Conservation (phyloP, 1,140 invertebrate species). For the Babylonia areolata region DNA sequence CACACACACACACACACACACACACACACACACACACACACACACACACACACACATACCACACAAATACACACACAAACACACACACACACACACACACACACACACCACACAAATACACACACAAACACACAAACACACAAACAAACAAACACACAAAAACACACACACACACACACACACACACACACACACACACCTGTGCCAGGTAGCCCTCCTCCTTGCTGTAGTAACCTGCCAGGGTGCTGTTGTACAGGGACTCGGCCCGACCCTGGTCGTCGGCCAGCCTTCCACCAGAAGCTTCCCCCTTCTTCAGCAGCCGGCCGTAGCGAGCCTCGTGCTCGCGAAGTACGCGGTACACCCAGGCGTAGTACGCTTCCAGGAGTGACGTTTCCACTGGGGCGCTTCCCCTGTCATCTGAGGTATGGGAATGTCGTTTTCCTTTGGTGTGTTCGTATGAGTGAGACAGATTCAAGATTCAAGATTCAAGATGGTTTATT, state of each 20-base stretch:
- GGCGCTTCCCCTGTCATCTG: no score
- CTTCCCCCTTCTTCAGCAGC: background rate
- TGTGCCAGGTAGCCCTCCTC: constrained; percentile 44
- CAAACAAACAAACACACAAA: background rate
- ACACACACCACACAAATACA: background rate
- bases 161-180: constrained; percentile 6
- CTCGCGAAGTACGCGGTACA: constrained; percentile 51
- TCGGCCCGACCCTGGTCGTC: background rate
- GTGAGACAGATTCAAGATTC: no score
- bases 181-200: constrained; percentile 8
- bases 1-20: no score
- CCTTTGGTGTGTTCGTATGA: no score
- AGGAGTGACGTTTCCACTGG: constrained; percentile 6
- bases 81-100: no score
- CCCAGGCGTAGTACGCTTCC: constrained; percentile 54
- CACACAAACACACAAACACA: constrained; percentile 1
- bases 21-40: no score
- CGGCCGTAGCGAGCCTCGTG: constrained; percentile 54
- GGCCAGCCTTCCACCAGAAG: background rate
- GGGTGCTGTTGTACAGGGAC: constrained; percentile 40
- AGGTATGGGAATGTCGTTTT: no score
- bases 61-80: no score
- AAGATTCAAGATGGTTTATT: no score
- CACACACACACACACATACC: no score
- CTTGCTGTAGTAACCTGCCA: constrained; percentile 52